Percentiles rank a stretch among this genome's conserved stretches.
These are phyloP conservation scores for Cerastoderma edule DNA, from an alignment of 2,888 invertebrate species.

Conservation along the genomic window DNA sequence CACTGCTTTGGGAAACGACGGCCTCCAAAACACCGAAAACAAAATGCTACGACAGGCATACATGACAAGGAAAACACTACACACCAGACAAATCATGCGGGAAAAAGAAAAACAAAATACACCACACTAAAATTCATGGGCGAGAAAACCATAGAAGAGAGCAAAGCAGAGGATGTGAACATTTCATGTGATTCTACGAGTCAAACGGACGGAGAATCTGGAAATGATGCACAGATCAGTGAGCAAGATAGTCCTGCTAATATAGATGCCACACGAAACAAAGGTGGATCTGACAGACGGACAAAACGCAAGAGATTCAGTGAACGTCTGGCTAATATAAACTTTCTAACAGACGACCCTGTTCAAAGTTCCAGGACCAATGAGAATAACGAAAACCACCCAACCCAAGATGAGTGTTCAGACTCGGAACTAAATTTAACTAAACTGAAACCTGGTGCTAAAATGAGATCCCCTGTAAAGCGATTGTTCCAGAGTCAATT, in stretches of 20 bases:
- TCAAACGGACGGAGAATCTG: constrained; percentile 25
- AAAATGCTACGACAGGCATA: not conserved
- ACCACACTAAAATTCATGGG: constrained; percentile 62
- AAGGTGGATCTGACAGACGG: not conserved
- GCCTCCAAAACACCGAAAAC: not conserved
- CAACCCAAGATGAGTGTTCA: constrained; percentile 20
- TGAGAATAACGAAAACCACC: not conserved
- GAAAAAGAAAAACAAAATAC: constrained; percentile 40
- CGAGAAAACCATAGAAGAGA: constrained; percentile 47
- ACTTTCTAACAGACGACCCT: not conserved
- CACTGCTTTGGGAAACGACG: constrained; percentile 2
- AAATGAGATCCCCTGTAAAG: constrained; percentile 49
- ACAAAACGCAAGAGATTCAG: not conserved
- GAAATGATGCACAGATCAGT: constrained; percentile 32
- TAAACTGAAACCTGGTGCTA: constrained; percentile 8
- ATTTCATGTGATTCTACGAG: constrained; percentile 49
- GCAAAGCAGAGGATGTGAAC: constrained; percentile 56
- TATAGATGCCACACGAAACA: not conserved
- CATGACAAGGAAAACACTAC: constrained; percentile 49
- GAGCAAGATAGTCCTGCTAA: constrained; percentile 31
- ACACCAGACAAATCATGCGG: constrained; percentile 1
- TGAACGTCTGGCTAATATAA: not conserved
- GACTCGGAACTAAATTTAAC: constrained; percentile 23
- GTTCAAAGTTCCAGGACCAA: not conserved
- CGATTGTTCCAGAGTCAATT: constrained; percentile 50